phyloP scores from a whole-genome alignment of 2,888 invertebrate genomes.

The Leucania comma region DNA sequence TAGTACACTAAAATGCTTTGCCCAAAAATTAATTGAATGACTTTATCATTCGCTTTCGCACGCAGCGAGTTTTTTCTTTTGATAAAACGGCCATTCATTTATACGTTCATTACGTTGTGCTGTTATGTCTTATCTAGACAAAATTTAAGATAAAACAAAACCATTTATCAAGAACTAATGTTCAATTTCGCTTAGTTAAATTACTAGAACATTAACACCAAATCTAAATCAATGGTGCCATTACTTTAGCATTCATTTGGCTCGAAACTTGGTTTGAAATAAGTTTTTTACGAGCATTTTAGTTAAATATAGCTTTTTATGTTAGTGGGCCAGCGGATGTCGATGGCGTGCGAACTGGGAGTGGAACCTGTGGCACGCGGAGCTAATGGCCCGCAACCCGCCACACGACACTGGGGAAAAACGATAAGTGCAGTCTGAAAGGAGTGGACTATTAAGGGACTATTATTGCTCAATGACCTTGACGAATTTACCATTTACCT shows the following conservation, averaged over 20 bases:
- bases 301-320: constrained; percentile 48
- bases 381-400: constrained; percentile 10
- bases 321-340: constrained; percentile 59
- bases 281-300: constrained; percentile 35
- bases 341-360: constrained; percentile 58
- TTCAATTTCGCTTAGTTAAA: neutral
- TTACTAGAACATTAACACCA: constrained; percentile 10
- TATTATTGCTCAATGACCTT: too few species aligned
- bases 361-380: constrained; percentile 47
- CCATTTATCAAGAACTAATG: neutral
- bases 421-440: neutral
- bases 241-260: constrained; percentile 15
- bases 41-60: neutral
- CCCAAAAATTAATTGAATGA: neutral
- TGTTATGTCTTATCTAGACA: neutral
- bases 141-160: neutral
- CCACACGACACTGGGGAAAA: neutral
- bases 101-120: neutral
- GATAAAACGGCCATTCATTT: neutral
- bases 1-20: too few species aligned
- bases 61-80: neutral
- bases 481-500: too few species aligned
- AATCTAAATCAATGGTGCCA: constrained; percentile 41
- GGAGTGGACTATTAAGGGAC: too few species aligned
- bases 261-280: constrained; percentile 30